Base-by-base conservation (phyloP, 2,888 invertebrate genomes). In the Beris morrisii region DNA sequence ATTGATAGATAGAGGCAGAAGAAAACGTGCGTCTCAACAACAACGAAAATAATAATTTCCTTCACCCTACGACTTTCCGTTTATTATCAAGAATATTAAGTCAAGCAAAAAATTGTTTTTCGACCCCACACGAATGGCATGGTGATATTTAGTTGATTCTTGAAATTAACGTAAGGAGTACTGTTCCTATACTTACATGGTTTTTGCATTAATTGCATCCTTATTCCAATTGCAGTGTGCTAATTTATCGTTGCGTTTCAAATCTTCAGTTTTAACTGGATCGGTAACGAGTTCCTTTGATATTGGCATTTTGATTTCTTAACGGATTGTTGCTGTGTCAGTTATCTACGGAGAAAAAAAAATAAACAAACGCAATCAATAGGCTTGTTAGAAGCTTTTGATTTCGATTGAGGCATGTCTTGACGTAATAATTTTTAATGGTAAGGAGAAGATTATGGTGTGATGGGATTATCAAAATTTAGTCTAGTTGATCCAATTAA, bases 201-300 rank as follows among this genome's bases (percentile, higher is more conserved):
- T 9, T 28, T 38, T 50, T 6, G 52, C 32, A 58, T 46, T 32
- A 46, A 28, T 11, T 11, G 57, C 13, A 12, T 38, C 52, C 38
- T 61, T 61, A 3, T 38, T 52, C 61, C 61, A 61, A 43, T 45
- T 52, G 22, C 61, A 61, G 22, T 50, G 32, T 1, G 50, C 61
- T 28, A 56, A 15, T 11, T 43, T 56, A 43, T 56, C 55, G 5
- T 31, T 12, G 15, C 22, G 7, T 38, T 61, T 61, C 13, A 9
- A 45, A n/a, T 58, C 58, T 3, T 28, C 46, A 28, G 58, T 13
- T 3, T 12, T 30, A 7, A 50, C 22, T 5, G 50, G 32, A n/a
- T 7, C 61, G 9, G 13, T 13, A 5, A 5, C 50, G 12, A 43
- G 4, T 43, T 61, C 52, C 31, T 61, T 15, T 38, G 61, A 30